Conservation (phyloP, 2,113 vertebrate species). For the Psilopsiagon aurifrons region DNA sequence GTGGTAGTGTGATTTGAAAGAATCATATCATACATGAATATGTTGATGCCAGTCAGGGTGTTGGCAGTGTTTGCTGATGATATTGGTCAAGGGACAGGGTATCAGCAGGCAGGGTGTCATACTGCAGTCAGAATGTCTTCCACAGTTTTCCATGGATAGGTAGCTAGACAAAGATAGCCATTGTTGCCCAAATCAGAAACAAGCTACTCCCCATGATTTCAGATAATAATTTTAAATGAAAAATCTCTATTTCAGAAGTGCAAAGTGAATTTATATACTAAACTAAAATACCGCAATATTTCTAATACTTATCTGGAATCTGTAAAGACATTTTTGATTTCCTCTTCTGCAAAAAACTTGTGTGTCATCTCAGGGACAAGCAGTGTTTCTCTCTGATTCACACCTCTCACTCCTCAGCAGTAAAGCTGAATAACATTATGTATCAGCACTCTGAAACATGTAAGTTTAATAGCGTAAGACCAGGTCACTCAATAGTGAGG, state of each 20-base stretch:
- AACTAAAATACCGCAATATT: not conserved
- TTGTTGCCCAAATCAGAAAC: not conserved
- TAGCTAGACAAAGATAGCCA: not conserved
- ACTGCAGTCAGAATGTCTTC: not conserved
- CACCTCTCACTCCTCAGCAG: not conserved
- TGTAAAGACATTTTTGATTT: not conserved
- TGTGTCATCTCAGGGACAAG: not conserved
- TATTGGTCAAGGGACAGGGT: not conserved
- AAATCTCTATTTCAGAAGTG: not conserved
- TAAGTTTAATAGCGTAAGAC: not conserved
- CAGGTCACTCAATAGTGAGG: no score
- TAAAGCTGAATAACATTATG: not conserved
- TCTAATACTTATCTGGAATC: not conserved
- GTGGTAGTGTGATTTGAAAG: not conserved
- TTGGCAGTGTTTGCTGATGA: not conserved
- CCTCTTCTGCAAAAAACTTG: not conserved
- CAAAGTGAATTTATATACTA: not conserved
- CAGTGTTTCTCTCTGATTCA: not conserved
- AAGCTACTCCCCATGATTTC: not conserved
- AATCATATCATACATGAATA: fast-evolving
- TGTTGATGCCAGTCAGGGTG: not conserved
- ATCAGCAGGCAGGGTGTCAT: not conserved
- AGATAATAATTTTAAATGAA: not conserved
- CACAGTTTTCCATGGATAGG: not conserved
- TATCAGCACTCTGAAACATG: not conserved